Evolutionary conservation across 2,113 vertebrate genomes (phyloP).

Genomic region (Fulica atra): DNA sequence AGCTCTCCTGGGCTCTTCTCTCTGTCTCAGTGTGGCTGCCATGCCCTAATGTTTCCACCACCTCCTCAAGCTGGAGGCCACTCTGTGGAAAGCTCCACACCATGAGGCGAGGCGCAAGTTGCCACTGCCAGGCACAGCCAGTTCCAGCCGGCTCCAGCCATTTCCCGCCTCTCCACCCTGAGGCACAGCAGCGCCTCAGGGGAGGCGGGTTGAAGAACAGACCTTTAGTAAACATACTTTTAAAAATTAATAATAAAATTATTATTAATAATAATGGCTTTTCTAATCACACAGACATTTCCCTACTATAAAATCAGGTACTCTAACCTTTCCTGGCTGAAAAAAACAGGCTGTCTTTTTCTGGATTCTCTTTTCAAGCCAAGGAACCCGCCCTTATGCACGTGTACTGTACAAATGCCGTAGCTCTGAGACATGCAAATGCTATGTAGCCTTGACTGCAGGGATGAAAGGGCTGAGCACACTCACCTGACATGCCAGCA

Average conservation of each 20-base stretch:
- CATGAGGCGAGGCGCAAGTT: not conserved
- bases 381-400: not conserved
- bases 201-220: fast-evolving
- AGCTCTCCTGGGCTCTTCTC: fast-evolving
- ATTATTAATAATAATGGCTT: not conserved
- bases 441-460: not conserved
- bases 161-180: not conserved
- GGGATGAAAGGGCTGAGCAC: not conserved
- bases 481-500: not conserved
- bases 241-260: not conserved
- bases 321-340: not conserved
- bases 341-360: not conserved
- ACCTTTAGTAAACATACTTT: not conserved
- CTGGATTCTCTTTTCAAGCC: not conserved
- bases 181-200: no score
- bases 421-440: not conserved
- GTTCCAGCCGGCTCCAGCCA: not conserved
- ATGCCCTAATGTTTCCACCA: fast-evolving
- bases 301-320: not conserved
- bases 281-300: not conserved
- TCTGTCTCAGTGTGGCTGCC: fast-evolving
- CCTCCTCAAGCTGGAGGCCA: not conserved
- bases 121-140: fast-evolving
- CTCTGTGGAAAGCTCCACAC: fast-evolving
- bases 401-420: not conserved